A percentile compares a stretch with the other conserved stretches of the same genome.
Conservation (phyloP, 2,797 vertebrate genomes). For the Betta splendens region DNA sequence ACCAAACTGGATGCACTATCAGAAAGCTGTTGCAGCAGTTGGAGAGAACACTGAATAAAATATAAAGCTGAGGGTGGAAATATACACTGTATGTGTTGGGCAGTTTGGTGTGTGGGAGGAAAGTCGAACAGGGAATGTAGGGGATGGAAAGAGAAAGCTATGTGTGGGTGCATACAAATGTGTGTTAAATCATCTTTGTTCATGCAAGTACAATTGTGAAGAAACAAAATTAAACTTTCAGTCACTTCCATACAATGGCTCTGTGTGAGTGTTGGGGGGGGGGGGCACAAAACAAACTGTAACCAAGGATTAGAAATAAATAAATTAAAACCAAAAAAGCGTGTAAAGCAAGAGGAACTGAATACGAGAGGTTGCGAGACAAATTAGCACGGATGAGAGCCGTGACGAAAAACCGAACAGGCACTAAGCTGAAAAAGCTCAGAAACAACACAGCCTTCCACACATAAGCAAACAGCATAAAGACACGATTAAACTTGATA, state of each 20-base stretch:
- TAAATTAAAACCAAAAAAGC: conserved; percentile 8
- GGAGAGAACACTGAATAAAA: conserved; percentile 65
- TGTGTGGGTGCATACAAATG: conserved; percentile 50
- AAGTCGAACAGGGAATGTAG: conserved; percentile 32
- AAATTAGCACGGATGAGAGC: conserved; percentile 56
- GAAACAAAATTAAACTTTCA: conserved; percentile 30
- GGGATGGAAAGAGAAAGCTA: conserved; percentile 15
- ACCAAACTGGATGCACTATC: conserved; percentile 53
- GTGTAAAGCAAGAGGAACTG: conserved; percentile 45
- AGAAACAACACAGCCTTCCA: conserved; percentile 41
- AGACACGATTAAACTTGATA: conserved; percentile 69
- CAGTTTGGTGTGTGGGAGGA: conserved; percentile 47
- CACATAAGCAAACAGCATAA: conserved; percentile 53
- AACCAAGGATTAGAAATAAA: conserved; percentile 31
- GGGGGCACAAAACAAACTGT: conserved; percentile 26
- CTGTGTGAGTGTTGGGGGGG: conserved; percentile 10
- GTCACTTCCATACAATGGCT: conserved; percentile 12
- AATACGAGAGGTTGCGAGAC: conserved; percentile 58
- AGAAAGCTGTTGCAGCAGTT: conserved; percentile 45
- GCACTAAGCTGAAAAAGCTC: conserved; percentile 38
- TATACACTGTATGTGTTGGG: conserved; percentile 30
- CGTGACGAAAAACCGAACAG: conserved; percentile 63
- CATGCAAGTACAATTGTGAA: conserved; percentile 29
- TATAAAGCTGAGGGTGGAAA: conserved; percentile 53
- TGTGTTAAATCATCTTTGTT: conserved; percentile 38